Evolutionary conservation across 2,888 invertebrate genomes (phyloP).

Genomic region (Dolichomitus sp.): DNA sequence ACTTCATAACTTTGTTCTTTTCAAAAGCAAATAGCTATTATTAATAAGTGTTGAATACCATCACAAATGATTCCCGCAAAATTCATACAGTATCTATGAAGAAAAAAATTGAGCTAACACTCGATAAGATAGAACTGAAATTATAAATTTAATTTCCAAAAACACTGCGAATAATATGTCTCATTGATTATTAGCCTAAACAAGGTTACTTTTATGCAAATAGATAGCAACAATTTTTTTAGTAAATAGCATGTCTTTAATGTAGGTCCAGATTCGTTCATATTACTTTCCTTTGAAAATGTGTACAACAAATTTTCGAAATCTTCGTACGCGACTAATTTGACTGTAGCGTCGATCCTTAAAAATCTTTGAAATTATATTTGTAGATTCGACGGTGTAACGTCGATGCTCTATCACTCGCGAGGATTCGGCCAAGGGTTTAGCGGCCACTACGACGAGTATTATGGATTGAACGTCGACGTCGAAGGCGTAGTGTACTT

Average conservation of each 20-base stretch:
- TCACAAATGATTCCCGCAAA: neutral
- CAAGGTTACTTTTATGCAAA: neutral
- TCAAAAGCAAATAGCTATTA: neutral
- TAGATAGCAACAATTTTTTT: neutral
- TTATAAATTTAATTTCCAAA: neutral
- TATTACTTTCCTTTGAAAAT: neutral
- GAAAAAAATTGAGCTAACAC: neutral
- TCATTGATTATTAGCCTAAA: neutral
- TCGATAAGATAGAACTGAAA: neutral
- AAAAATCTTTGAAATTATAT: neutral
- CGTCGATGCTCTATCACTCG: constrained; percentile 99
- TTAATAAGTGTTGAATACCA: neutral
- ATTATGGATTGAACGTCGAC: constrained; percentile 98
- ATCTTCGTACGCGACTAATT: neutral
- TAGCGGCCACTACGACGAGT: constrained; percentile 98
- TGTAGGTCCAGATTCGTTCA: neutral
- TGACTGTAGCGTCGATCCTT: neutral
- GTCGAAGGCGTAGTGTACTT: constrained; percentile 98
- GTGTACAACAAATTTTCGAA: neutral
- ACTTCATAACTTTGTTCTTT: neutral
- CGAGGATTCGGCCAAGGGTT: constrained; percentile 97
- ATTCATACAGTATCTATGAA: neutral
- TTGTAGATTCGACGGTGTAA: constrained; percentile 97
- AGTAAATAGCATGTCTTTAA: neutral
- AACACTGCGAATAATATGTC: neutral